phyloP scores from a whole-genome alignment of 2,113 vertebrate species.

The Gadus chalcogrammus region DNA sequence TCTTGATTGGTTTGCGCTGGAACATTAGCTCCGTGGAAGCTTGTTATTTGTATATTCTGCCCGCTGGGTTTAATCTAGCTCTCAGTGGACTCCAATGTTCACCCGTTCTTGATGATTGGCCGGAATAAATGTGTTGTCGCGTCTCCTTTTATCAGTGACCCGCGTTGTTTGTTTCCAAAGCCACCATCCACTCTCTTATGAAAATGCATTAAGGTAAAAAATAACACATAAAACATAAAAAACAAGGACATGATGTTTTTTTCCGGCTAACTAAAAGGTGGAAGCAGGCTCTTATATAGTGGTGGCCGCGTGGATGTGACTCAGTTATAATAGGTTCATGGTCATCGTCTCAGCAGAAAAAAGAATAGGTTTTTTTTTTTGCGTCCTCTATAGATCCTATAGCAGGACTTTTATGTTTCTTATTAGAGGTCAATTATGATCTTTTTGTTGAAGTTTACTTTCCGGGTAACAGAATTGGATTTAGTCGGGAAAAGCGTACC shows the following conservation, averaged over 20 bases:
- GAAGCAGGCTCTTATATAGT: too few relatives aligned
- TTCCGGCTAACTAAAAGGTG: background rate
- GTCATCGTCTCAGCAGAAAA: too few relatives aligned
- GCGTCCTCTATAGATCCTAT: too few relatives aligned
- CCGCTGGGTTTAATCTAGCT: constrained; percentile 47
- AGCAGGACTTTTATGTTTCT: too few relatives aligned
- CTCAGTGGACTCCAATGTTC: constrained; percentile 32
- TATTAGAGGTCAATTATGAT: too few relatives aligned
- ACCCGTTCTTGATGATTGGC: constrained; percentile 40
- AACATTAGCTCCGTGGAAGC: constrained; percentile 21
- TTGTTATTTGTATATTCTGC: constrained; percentile 31
- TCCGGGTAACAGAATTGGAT: too few relatives aligned
- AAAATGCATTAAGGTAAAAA: constrained; percentile 8
- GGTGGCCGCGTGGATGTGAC: too few relatives aligned
- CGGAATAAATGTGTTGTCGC: constrained; percentile 44
- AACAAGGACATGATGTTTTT: background rate
- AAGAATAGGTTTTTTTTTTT: too few relatives aligned
- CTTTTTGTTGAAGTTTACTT: too few relatives aligned
- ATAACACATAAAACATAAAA: background rate
- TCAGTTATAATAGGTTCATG: too few relatives aligned
- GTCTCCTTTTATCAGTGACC: constrained; percentile 27
- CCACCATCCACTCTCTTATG: constrained; percentile 14
- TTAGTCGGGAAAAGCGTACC: too few relatives aligned
- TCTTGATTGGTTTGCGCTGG: constrained; percentile 27
- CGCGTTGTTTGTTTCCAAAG: constrained; percentile 40